Base-by-base conservation (phyloP, 2,797 vertebrate genomes). In the Rhinichthys osculus region DNA sequence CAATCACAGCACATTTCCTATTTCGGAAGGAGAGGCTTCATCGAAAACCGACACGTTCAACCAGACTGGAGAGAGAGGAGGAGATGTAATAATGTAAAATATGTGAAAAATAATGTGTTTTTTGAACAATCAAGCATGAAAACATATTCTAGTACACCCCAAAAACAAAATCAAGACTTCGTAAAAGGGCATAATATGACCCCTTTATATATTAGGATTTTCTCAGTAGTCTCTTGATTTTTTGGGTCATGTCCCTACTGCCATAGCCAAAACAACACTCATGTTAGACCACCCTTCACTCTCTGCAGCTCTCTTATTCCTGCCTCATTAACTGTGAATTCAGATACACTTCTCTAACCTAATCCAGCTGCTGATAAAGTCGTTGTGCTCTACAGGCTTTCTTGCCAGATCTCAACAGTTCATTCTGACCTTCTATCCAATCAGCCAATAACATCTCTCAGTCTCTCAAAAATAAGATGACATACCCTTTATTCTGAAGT, bases 341-440 rank as follows among this genome's bases (percentile, higher is more conserved):
- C 38, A 88, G 64, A 66, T 54, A 52, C 74, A 66, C 74, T 72
- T 83, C 70, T 87, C 40, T 30, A 78, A 67, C 57, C 80, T 62
- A 23, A 50, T 81, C 62, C 38, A 70, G 38, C 80, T 74, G 76
- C 72, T 84, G 78, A 79, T 70, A 27, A 86, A 84, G 83, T 82
- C 70, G 30, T 82, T 69, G 64, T 74, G 52, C 50, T 81, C 77
- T 30, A 59, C 47, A 64, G 64, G 66, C 69, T 86, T 40, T 78
- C 54, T 54, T 88, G 85, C 74, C 82, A 89, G 30, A 84, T 83
- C 80, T 80, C 66, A 30, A 57, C 57, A 87, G 71, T 81, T 74
- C 81, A 87, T 5, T 19, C 27, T 76, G 83, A 70, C 83, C 85
- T 86, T 81, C 77, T 52, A n/a, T 35, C 70, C 70, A 30, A 64